Evolutionary conservation across 1,140 invertebrate genomes (phyloP).

Genomic region (Hetaerina americana): DNA sequence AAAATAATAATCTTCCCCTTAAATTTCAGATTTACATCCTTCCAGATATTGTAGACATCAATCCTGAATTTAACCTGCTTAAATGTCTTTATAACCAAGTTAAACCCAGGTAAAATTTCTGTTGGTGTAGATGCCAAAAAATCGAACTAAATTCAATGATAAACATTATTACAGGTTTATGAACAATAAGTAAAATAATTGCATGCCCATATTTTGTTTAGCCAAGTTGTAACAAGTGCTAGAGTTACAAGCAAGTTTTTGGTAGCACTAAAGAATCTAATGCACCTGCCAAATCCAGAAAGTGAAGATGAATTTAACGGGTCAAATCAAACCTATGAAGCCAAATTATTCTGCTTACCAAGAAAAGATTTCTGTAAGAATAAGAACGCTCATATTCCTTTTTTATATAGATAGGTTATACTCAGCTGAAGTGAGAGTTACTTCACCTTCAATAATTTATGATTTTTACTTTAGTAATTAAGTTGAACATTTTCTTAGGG

Average conservation of each 20-base stretch:
- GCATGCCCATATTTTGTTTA: not conserved
- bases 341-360: not conserved
- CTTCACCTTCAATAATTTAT: too few species aligned
- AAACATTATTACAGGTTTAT: not conserved
- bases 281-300: too few species aligned
- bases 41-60: slow-evolving; percentile 43
- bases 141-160: not conserved
- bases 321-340: not conserved
- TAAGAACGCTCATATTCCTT: too few species aligned
- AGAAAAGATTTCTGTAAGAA: not conserved
- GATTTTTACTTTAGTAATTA: too few species aligned
- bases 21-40: slow-evolving; percentile 38
- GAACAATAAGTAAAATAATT: too few species aligned
- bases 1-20: slow-evolving; percentile 8
- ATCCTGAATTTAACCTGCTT: slow-evolving; percentile 42
- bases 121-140: slow-evolving; percentile 32
- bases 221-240: not conserved
- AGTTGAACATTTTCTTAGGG: too few species aligned
- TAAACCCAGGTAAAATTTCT: slow-evolving; percentile 37
- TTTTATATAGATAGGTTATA: too few species aligned
- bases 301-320: not conserved
- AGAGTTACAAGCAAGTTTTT: not conserved
- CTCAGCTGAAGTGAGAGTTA: too few species aligned
- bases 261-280: too few species aligned
- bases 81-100: slow-evolving; percentile 45